These are phyloP conservation scores for Novumbra hubbsi DNA, from an alignment of 2,797 vertebrate genomes.

Conservation along the genomic window DNA sequence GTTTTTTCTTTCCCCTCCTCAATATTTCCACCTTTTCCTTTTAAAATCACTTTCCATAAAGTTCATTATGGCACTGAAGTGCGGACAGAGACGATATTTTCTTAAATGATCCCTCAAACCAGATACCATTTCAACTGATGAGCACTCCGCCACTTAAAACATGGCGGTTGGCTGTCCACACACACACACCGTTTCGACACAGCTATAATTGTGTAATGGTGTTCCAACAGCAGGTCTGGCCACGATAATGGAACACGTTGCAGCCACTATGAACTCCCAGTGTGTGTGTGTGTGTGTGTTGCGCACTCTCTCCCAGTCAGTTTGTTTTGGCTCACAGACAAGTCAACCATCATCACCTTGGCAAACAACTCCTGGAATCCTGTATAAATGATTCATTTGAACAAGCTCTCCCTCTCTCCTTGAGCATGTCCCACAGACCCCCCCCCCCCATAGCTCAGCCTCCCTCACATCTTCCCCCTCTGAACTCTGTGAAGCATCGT, in stretches of 20 bases:
- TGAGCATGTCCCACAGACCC: conserved; percentile 9
- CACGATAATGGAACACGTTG: conserved; percentile 58
- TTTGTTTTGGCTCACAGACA: conserved; percentile 80
- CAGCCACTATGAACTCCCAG: conserved; percentile 56
- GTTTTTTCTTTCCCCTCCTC: too few species aligned
- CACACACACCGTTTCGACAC: background rate
- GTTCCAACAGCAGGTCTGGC: conserved; percentile 37
- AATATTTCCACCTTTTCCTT: too few species aligned
- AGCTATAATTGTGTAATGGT: conserved; percentile 40
- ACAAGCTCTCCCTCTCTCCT: conserved; percentile 59
- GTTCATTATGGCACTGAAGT: conserved; percentile 30
- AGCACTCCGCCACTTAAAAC: conserved; percentile 11
- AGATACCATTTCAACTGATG: conserved; percentile 17
- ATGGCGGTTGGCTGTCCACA: conserved; percentile 24
- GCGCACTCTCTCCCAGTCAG: conserved; percentile 46
- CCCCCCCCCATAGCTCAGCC: conserved; percentile 3
- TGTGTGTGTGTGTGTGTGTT: conserved; percentile 22
- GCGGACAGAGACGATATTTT: conserved; percentile 14
- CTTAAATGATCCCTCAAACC: conserved; percentile 17
- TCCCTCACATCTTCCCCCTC: conserved; percentile 19
- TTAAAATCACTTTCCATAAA: conserved; percentile 32
- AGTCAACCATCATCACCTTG: conserved; percentile 81
- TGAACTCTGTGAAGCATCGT: conserved; percentile 18
- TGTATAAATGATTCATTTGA: conserved; percentile 82
- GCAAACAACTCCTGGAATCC: conserved; percentile 83